Conservation (phyloP, 2,113 vertebrate species). For the Climacteris rufus region DNA sequence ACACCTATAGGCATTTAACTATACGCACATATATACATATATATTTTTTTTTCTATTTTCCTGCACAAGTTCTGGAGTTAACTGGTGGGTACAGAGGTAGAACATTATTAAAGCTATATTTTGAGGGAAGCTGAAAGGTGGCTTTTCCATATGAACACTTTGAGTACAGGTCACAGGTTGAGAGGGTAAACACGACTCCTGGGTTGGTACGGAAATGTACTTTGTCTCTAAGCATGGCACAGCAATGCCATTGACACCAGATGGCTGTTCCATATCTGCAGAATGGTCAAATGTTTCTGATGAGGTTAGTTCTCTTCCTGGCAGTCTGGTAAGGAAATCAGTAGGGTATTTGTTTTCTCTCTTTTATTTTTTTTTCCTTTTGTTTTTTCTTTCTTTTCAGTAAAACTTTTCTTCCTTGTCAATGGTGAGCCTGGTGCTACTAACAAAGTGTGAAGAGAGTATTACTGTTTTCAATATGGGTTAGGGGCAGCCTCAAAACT, state of each 20-base stretch:
- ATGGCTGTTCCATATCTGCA: background rate
- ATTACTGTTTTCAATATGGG: background rate
- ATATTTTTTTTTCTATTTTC: background rate
- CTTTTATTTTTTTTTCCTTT: background rate
- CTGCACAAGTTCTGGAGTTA: background rate
- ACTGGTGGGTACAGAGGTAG: fast-evolving
- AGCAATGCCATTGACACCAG: background rate
- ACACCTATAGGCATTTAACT: background rate
- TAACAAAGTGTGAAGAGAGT: background rate
- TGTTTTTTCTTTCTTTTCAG: background rate
- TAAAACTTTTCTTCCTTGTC: background rate
- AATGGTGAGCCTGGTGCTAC: background rate
- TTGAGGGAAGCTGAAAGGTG: background rate
- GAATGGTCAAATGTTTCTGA: background rate
- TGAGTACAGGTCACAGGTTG: background rate
- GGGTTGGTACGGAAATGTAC: fast-evolving
- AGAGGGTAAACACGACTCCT: background rate
- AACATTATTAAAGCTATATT: background rate
- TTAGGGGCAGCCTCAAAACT: background rate
- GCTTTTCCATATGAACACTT: background rate
- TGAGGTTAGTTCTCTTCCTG: background rate
- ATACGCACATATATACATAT: background rate
- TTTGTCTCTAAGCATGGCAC: background rate
- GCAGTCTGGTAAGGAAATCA: background rate
- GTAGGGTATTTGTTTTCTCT: fast-evolving